Percentiles rank a stretch among this genome's conserved stretches.
Conservation (phyloP, 2,888 invertebrate genomes). For the Ectobius pallidus region DNA sequence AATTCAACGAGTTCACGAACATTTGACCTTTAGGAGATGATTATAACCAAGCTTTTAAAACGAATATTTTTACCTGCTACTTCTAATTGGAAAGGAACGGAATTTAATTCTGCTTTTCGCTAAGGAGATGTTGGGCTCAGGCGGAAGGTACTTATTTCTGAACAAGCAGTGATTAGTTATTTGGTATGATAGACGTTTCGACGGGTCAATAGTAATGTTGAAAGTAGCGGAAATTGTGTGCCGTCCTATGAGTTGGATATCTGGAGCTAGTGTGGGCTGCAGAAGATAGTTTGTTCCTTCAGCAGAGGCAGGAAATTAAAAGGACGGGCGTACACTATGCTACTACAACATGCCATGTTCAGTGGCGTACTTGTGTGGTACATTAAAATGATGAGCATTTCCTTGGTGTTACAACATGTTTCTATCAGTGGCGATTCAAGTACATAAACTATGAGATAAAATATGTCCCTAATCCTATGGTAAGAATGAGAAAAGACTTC, state of each 20-base stretch:
- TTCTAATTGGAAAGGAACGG: background rate
- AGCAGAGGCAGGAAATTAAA: conserved; percentile 24
- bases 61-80: background rate
- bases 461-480: too few relatives aligned
- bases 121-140: background rate
- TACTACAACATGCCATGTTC: background rate
- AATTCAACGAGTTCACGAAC: too few relatives aligned
- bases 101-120: background rate
- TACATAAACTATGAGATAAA: too few relatives aligned
- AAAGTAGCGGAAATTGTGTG: conserved; percentile 4
- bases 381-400: too few relatives aligned
- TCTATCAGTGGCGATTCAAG: too few relatives aligned
- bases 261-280: background rate
- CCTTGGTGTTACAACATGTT: too few relatives aligned
- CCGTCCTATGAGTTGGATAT: background rate
- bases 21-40: background rate
- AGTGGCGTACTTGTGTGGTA: background rate
- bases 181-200: background rate
- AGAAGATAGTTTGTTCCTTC: conserved; percentile 13
- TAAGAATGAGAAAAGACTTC: too few relatives aligned
- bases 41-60: background rate
- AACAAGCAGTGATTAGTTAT: background rate
- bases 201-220: background rate
- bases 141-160: background rate
- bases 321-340: background rate